phyloP scores from a whole-genome alignment of 2,888 invertebrate genomes.

The Luffia ferchaultella region DNA sequence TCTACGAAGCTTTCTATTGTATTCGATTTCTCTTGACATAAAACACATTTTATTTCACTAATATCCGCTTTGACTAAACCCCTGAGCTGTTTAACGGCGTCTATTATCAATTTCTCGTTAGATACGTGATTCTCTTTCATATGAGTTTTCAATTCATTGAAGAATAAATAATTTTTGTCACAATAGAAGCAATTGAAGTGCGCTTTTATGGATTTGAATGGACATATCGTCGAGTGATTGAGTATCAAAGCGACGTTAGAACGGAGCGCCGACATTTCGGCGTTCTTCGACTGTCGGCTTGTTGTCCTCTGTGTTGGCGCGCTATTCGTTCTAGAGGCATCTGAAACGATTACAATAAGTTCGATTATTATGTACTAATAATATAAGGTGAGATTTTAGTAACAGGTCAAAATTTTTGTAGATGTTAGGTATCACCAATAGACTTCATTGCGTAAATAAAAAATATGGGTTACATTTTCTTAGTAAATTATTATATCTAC shows the following conservation, averaged over 20 bases:
- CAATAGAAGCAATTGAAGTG: slow-evolving; percentile 52
- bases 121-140: slow-evolving; percentile 34
- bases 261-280: no score
- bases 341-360: no score
- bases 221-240: slow-evolving; percentile 36
- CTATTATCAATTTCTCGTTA: slow-evolving; percentile 37
- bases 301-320: no score
- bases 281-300: no score
- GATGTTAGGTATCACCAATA: no score
- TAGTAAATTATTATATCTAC: no score
- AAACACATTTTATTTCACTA: slow-evolving; percentile 18
- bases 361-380: no score
- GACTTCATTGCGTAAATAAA: no score
- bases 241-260: slow-evolving; percentile 23
- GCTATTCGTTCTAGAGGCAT: no score
- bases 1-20: slow-evolving; percentile 17
- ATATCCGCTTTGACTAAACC: slow-evolving; percentile 17
- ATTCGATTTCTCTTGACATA: slow-evolving; percentile 16
- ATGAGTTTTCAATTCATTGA: slow-evolving; percentile 40
- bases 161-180: slow-evolving; percentile 35
- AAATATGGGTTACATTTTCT: no score
- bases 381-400: no score
- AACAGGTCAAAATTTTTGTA: no score
- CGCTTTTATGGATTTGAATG: slow-evolving; percentile 54
- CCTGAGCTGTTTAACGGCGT: slow-evolving; percentile 36